Evolutionary conservation across 2,888 invertebrate genomes (phyloP), one percentile per base, ranked within the genome.

Genomic region (Cephus nigrinus): DNA sequence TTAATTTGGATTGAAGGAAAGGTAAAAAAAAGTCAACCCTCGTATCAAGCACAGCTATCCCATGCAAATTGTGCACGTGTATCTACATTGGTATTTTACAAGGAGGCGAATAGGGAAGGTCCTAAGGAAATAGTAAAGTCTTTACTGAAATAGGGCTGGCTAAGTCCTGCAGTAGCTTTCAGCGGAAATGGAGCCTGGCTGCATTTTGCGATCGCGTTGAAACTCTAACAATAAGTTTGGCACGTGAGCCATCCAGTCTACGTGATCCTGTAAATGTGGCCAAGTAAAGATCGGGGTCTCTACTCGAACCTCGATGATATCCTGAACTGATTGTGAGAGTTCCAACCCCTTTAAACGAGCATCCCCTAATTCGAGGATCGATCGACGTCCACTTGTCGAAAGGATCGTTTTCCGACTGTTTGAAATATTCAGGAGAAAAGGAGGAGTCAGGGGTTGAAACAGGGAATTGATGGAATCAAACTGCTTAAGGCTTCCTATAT

Each of bases 231-330:
- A 55, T 55, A 55, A 85, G 84, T 81, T 81, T 83, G 80, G 84
- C 75, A 86, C 86, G 86, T 86, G 84, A 84, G 85, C 84, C 82
- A 86, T 85, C 82, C 79, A 76, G 75, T 81, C 82, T 85, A 86
- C 86, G 86, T 86, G 86, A 84, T 84, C 83, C 81, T 76, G 75
- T 79, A 75, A 12, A 74, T 32, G 31, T 32, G 71, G 23, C 71
- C 71, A 30, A 33, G 71, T 71, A 31, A 71, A 31, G 71, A 32
- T 71, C 71, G 71, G 30, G 31, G 15, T 11, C 33, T 31, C 71
- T 15, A 11, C 31, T 31, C 33, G 71, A 71, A 71, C 12, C 71
- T 71, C 9, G 71, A 55, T 55, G 55, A 55, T 55, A 55, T 55
- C 55, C 23, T 55, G 55, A 23, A 55, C 55, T 55, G 55, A 55